Base-by-base conservation (phyloP, 2,888 invertebrate species). In the Sthenelais limicola region DNA sequence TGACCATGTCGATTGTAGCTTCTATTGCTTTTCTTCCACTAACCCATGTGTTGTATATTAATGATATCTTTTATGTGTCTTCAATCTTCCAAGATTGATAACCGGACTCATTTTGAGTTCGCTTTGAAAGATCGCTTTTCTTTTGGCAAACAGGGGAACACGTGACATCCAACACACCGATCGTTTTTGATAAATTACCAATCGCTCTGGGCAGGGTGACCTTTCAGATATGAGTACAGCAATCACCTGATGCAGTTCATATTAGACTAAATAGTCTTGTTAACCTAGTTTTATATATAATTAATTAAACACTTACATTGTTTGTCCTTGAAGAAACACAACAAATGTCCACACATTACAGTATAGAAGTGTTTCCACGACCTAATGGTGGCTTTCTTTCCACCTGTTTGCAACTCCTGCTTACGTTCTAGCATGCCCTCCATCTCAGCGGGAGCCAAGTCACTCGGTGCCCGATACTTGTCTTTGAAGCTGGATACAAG, bases 311-410 rank as follows among this genome's bases (percentile, higher is more conserved):
- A n/a, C 77, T 26, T 77, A 87, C 87, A 86, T 80, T 93, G 92
- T 84, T 94, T 94, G 86, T 97, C 97, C 85, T 97, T 94, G 91
- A 98, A 99, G 93, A 99, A 98, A 89, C 97, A 98, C 69, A 99
- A 90, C 81, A 98, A 90, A 87, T 99, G 98, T 0, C 98, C 98
- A 86, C 97, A 98, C 30, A 99, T 90, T 71, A 98, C 98, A 0
- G 96, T 94, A 89, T 97, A 95, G 89, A 94, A 95, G 71, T 91
- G 92, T 83, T 97, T 96, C 99, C 99, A 99, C 0, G 96, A 95
- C 4, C 98, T 91, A 4, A 97, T 94, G 0, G 97, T 94, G 0
- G 98, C 97, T 79, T 95, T 93, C 88, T 96, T 97, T 21, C 96
- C 97, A 12, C 97, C 97, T 75, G 94, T 93, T 73, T 95, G 95